A percentile compares a stretch with the other conserved stretches of the same genome.
These are phyloP conservation scores for Synanthedon formicaeformis DNA, from an alignment of 2,888 invertebrate genomes.

Conservation along the genomic window DNA sequence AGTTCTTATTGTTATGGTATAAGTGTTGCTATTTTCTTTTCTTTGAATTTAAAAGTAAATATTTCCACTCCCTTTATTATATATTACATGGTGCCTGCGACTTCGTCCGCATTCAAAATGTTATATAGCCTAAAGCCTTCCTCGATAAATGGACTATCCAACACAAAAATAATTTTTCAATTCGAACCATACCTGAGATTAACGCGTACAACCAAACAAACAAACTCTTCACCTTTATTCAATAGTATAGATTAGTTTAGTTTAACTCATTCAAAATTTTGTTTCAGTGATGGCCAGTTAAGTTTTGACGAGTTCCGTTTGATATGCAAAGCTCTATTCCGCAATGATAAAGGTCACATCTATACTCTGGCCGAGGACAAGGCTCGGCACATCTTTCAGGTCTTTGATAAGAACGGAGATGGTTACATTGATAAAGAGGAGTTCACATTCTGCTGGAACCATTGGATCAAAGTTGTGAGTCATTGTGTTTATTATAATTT, in stretches of 20 bases:
- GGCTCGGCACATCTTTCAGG: conserved; percentile 80
- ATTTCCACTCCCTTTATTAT: too few species aligned
- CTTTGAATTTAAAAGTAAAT: too few species aligned
- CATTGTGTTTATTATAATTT: neutral
- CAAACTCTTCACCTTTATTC: too few species aligned
- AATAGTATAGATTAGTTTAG: neutral
- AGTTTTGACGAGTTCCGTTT: conserved; percentile 82
- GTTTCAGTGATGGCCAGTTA: conserved; percentile 78
- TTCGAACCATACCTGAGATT: too few species aligned
- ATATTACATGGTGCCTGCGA: too few species aligned
- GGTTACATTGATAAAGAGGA: conserved; percentile 84
- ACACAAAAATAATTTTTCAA: too few species aligned
- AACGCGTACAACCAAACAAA: too few species aligned
- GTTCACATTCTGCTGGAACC: conserved; percentile 89
- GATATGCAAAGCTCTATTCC: conserved; percentile 87
- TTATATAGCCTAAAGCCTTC: too few species aligned
- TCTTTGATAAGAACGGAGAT: conserved; percentile 84
- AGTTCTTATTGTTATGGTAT: too few species aligned
- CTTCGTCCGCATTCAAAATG: too few species aligned
- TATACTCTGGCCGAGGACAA: conserved; percentile 80
- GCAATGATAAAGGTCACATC: conserved; percentile 87
- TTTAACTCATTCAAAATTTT: neutral
- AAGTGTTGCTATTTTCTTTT: too few species aligned
- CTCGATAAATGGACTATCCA: too few species aligned
- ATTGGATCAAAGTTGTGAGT: conserved; percentile 89